phyloP scores from a whole-genome alignment of 2,113 vertebrate genomes.

The Neolamprologus modestus region DNA sequence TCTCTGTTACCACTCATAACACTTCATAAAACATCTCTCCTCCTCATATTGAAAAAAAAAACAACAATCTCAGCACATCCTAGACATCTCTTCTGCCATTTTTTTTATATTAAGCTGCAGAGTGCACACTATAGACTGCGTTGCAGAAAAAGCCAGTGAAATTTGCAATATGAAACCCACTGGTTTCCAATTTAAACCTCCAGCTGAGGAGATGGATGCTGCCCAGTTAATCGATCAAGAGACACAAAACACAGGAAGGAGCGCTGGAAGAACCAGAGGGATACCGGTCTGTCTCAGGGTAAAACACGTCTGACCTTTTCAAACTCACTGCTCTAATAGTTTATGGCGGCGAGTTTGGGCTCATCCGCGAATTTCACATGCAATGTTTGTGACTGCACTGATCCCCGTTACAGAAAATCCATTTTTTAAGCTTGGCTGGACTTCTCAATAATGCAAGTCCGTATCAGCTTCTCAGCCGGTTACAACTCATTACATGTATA shows the following conservation, averaged over 20 bases:
- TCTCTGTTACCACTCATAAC: not conserved
- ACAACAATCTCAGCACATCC: not conserved
- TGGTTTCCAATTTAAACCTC: slow-evolving; percentile 1
- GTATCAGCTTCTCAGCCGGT: slow-evolving; percentile 10
- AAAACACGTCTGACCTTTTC: slow-evolving; percentile 52
- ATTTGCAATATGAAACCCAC: not conserved
- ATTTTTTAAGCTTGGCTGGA: slow-evolving; percentile 9
- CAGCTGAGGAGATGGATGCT: slow-evolving; percentile 4
- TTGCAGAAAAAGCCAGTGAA: not conserved
- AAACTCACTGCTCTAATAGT: slow-evolving; percentile 29
- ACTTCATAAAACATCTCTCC: not conserved
- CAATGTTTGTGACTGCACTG: not conserved
- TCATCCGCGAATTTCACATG: slow-evolving; percentile 22
- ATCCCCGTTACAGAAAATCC: not conserved
- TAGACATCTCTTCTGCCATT: not conserved
- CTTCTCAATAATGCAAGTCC: slow-evolving; percentile 1
- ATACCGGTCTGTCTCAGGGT: not conserved
- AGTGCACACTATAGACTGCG: not conserved
- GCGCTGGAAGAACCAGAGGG: not conserved
- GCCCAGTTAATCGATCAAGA: slow-evolving; percentile 4
- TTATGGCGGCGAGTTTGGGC: slow-evolving; percentile 26
- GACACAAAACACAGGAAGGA: not conserved
- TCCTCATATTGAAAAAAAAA: not conserved
- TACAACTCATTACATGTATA: slow-evolving; percentile 50
- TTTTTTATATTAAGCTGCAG: not conserved